Base-by-base conservation (phyloP, 2,888 invertebrate genomes). In the Acleris cristana region DNA sequence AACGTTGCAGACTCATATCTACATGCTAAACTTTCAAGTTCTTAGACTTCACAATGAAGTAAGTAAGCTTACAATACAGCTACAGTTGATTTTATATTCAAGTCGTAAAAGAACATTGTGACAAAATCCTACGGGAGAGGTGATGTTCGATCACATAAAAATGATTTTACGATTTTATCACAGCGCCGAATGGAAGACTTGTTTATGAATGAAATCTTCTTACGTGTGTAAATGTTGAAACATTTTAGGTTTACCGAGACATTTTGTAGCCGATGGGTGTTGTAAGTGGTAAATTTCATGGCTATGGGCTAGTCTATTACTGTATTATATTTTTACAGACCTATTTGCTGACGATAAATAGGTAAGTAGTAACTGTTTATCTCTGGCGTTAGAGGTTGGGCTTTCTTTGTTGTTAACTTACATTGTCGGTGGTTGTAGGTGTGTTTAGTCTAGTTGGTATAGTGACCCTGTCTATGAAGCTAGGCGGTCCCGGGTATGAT, bases 131-230 rank as follows among this genome's bases (percentile, higher is more conserved):
- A 84, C 83, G 86, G 34, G 85, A 87, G 80, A 75, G 78, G 80
- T 78, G 76, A 76, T 78, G 79, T 84, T 81, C 73, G 75, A 85
- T 85, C 84, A 82, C 87, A 88, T 85, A 89, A 90, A 89, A 87
- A 88, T 87, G 80, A 86, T 87, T 90, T 90, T 89, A 90, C 85
- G 88, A 88, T 87, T 87, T 83, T 84, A 86, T 87, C 86, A 84
- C 76, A 78, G 79, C 79, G 76, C 69, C 74, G 80, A 82, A 86
- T 84, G 81, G 79, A 82, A 83, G 79, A 77, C 75, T 76, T 83
- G 83, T 85, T 85, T 87, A 87, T 87, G 85, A 84, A 88, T 87
- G 85, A 86, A 86, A 85, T 81, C 78, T 73, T 84, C 80, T 85
- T 87, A 85, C 16, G 53, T 54, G 58, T 57, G 54, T 63, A 63